Conservation (phyloP, 2,113 vertebrate species). For the human (Homo sapiens) region DNA sequence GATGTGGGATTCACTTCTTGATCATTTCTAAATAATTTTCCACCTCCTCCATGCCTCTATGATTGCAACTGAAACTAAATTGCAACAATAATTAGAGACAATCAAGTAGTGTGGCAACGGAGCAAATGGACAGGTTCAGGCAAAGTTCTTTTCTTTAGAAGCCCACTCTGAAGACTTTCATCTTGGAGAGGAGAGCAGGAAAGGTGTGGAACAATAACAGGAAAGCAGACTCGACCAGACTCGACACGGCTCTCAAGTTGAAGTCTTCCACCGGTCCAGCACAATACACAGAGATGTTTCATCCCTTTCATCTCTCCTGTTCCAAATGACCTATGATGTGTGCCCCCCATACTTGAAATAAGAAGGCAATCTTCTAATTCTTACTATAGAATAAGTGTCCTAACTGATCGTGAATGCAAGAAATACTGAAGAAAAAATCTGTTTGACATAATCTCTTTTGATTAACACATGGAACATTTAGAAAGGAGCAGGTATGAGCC, state of each 20-base stretch:
- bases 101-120: not conserved
- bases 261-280: not conserved
- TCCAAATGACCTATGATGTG: not conserved
- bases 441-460: not conserved
- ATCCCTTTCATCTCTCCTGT: too few relatives aligned
- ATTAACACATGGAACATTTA: not conserved
- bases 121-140: not conserved
- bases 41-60: constrained; percentile 44
- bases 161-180: not conserved
- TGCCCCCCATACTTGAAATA: not conserved
- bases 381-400: not conserved
- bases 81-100: not conserved
- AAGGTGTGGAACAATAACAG: not conserved
- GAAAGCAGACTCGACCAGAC: not conserved
- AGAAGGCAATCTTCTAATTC: not conserved
- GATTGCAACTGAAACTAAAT: constrained; percentile 36
- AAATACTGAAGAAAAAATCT: not conserved
- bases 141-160: not conserved
- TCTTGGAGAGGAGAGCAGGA: not conserved
- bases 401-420: not conserved
- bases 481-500: not conserved
- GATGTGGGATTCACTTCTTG: constrained; percentile 40
- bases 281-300: too few relatives aligned
- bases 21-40: constrained; percentile 23
- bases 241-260: too few relatives aligned